Conservation (phyloP, 2,888 invertebrate genomes). For the Troides oblongomaculatus region DNA sequence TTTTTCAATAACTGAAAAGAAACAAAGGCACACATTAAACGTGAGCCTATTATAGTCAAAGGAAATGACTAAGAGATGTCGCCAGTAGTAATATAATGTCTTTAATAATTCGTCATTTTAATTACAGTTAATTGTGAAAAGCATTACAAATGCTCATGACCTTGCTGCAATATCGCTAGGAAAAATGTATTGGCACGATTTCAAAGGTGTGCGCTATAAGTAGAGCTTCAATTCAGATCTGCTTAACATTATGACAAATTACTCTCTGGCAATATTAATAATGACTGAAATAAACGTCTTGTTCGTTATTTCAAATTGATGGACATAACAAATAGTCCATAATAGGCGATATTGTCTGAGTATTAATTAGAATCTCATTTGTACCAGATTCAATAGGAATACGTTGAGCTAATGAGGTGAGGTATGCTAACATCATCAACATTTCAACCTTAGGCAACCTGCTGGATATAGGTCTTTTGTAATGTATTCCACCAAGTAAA, state of each 20-base stretch:
- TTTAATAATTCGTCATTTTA: background rate
- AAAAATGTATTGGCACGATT: conserved; percentile 22
- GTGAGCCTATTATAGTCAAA: background rate
- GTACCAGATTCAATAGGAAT: background rate
- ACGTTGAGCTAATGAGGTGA: background rate
- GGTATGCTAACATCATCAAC: too few relatives aligned
- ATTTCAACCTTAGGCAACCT: too few relatives aligned
- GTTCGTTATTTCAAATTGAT: background rate
- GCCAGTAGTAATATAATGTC: background rate
- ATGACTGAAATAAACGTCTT: background rate
- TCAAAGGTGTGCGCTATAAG: conserved; percentile 23
- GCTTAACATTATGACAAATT: conserved; percentile 9
- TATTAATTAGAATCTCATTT: background rate
- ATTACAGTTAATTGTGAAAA: conserved; percentile 9
- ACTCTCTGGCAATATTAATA: conserved; percentile 2
- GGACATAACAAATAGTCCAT: background rate
- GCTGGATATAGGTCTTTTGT: too few relatives aligned
- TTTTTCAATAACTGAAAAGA: background rate
- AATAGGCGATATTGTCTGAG: background rate
- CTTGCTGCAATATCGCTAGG: conserved; percentile 14
- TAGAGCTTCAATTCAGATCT: conserved; percentile 7
- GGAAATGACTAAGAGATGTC: background rate
- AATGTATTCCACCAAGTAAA: too few relatives aligned
- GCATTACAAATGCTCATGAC: conserved; percentile 14
- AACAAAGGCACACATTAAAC: background rate